Base-by-base conservation (phyloP, 1,140 invertebrate genomes). In the Mizuhopecten yessoensis region DNA sequence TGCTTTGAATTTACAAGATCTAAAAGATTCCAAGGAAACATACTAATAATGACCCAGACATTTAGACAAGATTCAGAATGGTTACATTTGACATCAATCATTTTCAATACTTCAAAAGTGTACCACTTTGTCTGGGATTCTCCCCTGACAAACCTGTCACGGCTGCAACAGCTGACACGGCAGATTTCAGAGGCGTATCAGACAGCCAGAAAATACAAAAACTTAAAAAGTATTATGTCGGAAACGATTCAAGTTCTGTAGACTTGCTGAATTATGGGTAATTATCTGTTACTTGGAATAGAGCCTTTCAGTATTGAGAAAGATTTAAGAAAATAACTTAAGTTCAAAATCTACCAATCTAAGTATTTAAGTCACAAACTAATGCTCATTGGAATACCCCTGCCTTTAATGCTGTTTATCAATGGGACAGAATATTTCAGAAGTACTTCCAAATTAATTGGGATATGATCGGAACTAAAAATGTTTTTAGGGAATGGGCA, bases 381-480 rank as follows among this genome's bases (percentile, higher is more conserved):
- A 75, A 75, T 75, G 11, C n/a, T 29, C n/a, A 5, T 0, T 17
- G n/a, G 23, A 23, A 75, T 29, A 75, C 23, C 57, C 2, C 9
- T 2, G 57, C 17, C 57, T 75, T 75, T 75, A 29, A 17, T 75
- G 57, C 11, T 29, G n/a, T 75, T 13, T 75, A 75, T 75, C 57
- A 75, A 75, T 75, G 57, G 57, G 23, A 75, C 57, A 75, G 57
- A 75, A 75, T n/a, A 75, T 75, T 75, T 75, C 57, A 75, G 57
- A 75, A 75, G 57, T 75, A 75, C 57, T 75, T 75, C 57, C 57
- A 75, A 75, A 75, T 75, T 75, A 75, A 75, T 75, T 75, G 29
- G 57, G 57, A 75, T 75, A 75, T 75, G n/a, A 75, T 75, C 57
- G 29, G 57, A n/a, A 75, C 9, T 45, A 45, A 45, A 45, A 17